phyloP scores from a whole-genome alignment of 2,113 vertebrate genomes.

The Eptesicus fuscus region DNA sequence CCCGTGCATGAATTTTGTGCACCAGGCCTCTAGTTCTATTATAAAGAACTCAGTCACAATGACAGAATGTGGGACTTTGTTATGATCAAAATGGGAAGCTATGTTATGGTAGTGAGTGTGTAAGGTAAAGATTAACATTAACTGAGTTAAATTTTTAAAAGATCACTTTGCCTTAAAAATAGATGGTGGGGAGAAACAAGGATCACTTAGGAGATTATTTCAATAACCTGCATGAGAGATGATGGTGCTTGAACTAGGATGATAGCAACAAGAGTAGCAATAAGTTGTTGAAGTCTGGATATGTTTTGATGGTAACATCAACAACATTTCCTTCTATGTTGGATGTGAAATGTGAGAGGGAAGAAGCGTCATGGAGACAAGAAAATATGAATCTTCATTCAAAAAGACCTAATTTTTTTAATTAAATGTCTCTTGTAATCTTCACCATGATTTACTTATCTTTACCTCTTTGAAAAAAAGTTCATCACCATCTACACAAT shows the following conservation, averaged over 20 bases:
- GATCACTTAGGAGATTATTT: not conserved
- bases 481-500: not conserved
- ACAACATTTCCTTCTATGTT: not conserved
- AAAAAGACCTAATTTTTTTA: not conserved
- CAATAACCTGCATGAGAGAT: not conserved
- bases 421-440: not conserved
- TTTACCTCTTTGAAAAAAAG: not conserved
- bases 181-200: not conserved
- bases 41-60: not conserved
- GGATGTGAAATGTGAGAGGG: not conserved
- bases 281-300: not conserved
- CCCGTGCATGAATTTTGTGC: no score
- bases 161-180: not conserved
- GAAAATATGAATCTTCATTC: not conserved
- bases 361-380: not conserved
- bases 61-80: not conserved
- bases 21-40: not conserved
- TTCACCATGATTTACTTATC: not conserved
- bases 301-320: not conserved
- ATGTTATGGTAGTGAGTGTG: not conserved
- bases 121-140: not conserved
- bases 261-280: not conserved
- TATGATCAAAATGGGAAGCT: not conserved
- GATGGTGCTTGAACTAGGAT: not conserved
- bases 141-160: not conserved